Conservation (phyloP, 2,888 invertebrate species). For the Zonitis immaculata region DNA sequence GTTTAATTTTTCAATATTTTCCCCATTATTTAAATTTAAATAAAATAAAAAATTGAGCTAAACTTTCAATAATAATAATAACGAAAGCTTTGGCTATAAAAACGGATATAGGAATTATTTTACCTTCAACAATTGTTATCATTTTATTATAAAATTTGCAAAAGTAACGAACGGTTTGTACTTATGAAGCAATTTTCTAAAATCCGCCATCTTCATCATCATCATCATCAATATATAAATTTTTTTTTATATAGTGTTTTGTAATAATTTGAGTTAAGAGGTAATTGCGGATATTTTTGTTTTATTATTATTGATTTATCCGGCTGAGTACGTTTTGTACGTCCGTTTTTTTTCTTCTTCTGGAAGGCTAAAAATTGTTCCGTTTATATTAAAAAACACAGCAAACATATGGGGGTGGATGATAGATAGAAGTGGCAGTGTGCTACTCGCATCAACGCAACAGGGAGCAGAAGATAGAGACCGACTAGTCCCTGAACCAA, state of each 20-base stretch:
- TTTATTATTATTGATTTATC: constrained; percentile 31
- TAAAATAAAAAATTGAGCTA: not conserved
- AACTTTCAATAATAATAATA: no score
- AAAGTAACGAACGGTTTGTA: constrained; percentile 69
- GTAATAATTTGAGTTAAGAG: constrained; percentile 26
- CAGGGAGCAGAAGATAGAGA: no score
- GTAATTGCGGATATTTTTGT: constrained; percentile 37
- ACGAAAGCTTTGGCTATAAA: constrained; percentile 36
- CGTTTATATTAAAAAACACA: constrained; percentile 33
- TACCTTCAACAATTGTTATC: constrained; percentile 47
- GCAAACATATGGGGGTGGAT: constrained; percentile 33
- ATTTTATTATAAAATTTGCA: constrained; percentile 63
- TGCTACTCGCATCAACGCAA: constrained; percentile 41
- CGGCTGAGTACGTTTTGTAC: constrained; percentile 42
- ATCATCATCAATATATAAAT: constrained; percentile 18
- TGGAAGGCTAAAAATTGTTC: constrained; percentile 44
- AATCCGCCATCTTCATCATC: constrained; percentile 39
- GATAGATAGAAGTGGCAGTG: constrained; percentile 43
- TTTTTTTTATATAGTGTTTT: constrained; percentile 8
- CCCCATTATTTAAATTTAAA: not conserved
- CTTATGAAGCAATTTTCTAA: constrained; percentile 63
- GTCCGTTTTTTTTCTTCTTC: no score
- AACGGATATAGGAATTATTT: constrained; percentile 43
- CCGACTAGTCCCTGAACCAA: constrained; percentile 43
- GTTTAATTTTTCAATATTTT: constrained; percentile 2